Evolutionary conservation across 2,113 vertebrate genomes (phyloP).

Genomic region (Sebastes schlegelii): DNA sequence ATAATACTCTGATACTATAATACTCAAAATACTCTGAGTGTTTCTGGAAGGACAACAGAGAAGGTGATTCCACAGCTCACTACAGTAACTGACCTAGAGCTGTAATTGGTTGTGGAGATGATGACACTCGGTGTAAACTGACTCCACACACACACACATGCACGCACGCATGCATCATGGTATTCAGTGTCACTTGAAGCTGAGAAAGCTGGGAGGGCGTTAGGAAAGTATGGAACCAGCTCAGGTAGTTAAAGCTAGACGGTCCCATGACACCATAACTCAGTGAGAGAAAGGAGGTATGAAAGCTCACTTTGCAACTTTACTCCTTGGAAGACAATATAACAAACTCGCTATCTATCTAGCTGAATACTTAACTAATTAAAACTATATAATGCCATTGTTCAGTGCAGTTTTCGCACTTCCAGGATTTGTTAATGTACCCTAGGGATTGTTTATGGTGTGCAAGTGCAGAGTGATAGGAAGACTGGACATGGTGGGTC

Average conservation of each 20-base stretch:
- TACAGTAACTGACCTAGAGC: slow-evolving; percentile 27
- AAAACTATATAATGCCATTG: not conserved
- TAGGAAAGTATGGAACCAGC: slow-evolving; percentile 45
- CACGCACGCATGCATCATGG: not conserved
- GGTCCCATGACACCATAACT: slow-evolving; percentile 54
- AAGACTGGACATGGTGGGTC: not conserved
- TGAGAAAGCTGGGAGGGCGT: slow-evolving; percentile 44
- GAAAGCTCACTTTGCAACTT: slow-evolving; percentile 6
- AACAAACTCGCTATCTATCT: not conserved
- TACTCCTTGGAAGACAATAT: not conserved
- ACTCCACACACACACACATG: slow-evolving; percentile 20
- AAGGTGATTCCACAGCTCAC: slow-evolving; percentile 14
- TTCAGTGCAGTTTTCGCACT: not conserved
- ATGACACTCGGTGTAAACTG: slow-evolving; percentile 53
- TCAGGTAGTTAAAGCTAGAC: slow-evolving; percentile 56
- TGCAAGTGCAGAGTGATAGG: not conserved
- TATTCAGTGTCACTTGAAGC: slow-evolving; percentile 54
- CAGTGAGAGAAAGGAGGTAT: slow-evolving; percentile 14
- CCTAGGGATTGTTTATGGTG: not conserved
- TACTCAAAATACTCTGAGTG: not conserved
- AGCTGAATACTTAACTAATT: not conserved
- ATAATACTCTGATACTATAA: no score
- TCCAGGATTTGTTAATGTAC: not conserved
- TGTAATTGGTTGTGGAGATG: slow-evolving; percentile 40
- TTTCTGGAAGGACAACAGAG: slow-evolving; percentile 43